Evolutionary conservation across 2,888 invertebrate species (phyloP).

Genomic region (Pollenia griseotomentosa): DNA sequence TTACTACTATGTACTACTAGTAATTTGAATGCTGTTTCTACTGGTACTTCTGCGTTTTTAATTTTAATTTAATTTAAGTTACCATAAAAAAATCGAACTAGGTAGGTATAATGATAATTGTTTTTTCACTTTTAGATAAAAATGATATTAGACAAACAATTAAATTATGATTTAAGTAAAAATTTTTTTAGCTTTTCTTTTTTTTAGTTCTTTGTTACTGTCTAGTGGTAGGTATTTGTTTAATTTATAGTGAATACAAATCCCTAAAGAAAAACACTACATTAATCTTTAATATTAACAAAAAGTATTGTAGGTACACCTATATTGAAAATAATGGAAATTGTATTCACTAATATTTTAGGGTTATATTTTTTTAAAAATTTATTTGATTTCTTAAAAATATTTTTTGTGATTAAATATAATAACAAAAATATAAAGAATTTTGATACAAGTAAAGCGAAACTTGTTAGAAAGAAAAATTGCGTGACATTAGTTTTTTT

Average conservation of each 20-base stretch:
- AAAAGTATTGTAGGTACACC: background rate
- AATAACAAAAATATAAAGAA: background rate
- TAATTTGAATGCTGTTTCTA: slow-evolving; percentile 9
- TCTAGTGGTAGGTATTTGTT: slow-evolving; percentile 12
- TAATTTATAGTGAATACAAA: slow-evolving; percentile 29
- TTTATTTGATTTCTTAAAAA: no score
- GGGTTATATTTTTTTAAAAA: background rate
- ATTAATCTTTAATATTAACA: slow-evolving; percentile 3
- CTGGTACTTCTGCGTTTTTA: slow-evolving; percentile 37
- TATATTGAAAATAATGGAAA: background rate
- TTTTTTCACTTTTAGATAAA: slow-evolving; percentile 29
- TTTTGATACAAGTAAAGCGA: slow-evolving; percentile 14
- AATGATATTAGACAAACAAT: slow-evolving; percentile 36
- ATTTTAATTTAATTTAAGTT: slow-evolving; percentile 28
- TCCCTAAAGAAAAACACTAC: slow-evolving; percentile 38
- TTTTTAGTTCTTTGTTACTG: background rate
- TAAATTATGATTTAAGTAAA: slow-evolving; percentile 7
- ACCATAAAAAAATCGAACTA: slow-evolving; percentile 23
- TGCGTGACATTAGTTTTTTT: slow-evolving; percentile 56
- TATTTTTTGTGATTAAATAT: background rate
- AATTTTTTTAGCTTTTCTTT: background rate
- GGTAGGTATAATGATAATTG: slow-evolving; percentile 6
- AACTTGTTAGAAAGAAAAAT: slow-evolving; percentile 43
- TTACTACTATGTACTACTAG: slow-evolving; percentile 31
- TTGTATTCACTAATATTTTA: slow-evolving; percentile 3